phyloP scores from a whole-genome alignment of 2,113 vertebrate genomes.

The Craseonycteris thonglongyai region DNA sequence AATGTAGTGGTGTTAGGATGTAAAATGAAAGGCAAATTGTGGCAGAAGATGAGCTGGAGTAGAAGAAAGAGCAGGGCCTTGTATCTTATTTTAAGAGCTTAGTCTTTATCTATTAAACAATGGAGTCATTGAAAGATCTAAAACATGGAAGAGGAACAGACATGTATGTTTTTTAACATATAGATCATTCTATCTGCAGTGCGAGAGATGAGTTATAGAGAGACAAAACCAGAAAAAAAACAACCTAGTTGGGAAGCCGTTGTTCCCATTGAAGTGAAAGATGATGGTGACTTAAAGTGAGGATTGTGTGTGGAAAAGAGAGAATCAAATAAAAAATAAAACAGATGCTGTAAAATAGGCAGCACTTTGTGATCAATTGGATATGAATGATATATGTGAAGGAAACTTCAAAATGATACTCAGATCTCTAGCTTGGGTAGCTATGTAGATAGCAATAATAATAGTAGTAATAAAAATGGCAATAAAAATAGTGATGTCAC shows the following conservation, averaged over 20 bases:
- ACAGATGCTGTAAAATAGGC: not conserved
- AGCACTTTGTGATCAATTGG: not conserved
- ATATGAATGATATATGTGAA: not conserved
- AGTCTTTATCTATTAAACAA: not conserved
- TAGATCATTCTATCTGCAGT: not conserved
- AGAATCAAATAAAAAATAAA: not conserved
- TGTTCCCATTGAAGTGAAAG: not conserved
- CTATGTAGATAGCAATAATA: not conserved
- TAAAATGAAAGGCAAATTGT: conserved; percentile 16
- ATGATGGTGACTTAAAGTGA: not conserved
- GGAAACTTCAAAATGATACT: not conserved
- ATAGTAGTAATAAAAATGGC: not conserved
- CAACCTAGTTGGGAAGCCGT: not conserved
- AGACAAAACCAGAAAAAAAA: not conserved
- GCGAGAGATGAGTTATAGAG: not conserved
- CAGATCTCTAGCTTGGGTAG: not conserved
- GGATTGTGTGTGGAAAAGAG: not conserved
- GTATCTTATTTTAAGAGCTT: not conserved
- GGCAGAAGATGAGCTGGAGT: not conserved
- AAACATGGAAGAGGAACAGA: not conserved
- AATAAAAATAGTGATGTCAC: not conserved
- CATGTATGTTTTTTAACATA: not conserved
- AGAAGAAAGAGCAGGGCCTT: not conserved
- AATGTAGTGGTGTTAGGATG: not conserved
- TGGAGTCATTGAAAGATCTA: not conserved